Conservation (phyloP, 2,888 invertebrate genomes). For the Panopea generosa region DNA sequence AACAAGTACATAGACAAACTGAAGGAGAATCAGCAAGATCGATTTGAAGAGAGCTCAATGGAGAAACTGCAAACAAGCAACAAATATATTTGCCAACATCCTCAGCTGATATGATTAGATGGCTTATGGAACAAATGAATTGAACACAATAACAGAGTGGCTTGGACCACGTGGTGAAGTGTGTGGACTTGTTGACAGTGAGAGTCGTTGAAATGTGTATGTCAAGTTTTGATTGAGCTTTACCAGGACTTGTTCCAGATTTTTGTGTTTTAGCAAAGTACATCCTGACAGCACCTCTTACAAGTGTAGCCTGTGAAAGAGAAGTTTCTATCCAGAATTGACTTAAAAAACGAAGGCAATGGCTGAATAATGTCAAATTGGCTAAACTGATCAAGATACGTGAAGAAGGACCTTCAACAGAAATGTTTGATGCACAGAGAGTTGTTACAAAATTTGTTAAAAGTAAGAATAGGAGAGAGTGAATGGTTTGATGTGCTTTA, state of each 20-base stretch:
- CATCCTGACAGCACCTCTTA: slow-evolving; percentile 21
- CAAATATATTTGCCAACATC: slow-evolving; percentile 19
- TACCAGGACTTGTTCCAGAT: slow-evolving; percentile 16
- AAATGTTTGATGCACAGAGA: no score
- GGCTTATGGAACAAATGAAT: slow-evolving; percentile 17
- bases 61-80: slow-evolving; percentile 6
- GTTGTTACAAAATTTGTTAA: no score
- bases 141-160: slow-evolving; percentile 11
- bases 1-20: slow-evolving; percentile 25
- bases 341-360: slow-evolving; percentile 30
- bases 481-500: no score
- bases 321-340: slow-evolving; percentile 39
- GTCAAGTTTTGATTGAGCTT: slow-evolving; percentile 10
- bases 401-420: slow-evolving; percentile 19
- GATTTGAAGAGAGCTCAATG: slow-evolving; percentile 42
- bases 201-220: slow-evolving; percentile 11
- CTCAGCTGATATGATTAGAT: background rate
- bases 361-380: slow-evolving; percentile 15
- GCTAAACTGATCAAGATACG: slow-evolving; percentile 29
- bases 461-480: no score
- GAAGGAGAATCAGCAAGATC: slow-evolving; percentile 9
- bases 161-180: slow-evolving; percentile 11
- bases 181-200: slow-evolving; percentile 11
- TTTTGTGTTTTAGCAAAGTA: slow-evolving; percentile 15
- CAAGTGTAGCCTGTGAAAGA: slow-evolving; percentile 43